A percentile compares a stretch with the other conserved stretches of the same genome.
phyloP scores from a whole-genome alignment of 1,140 invertebrate species.

The Propsilocerus akamusi region DNA sequence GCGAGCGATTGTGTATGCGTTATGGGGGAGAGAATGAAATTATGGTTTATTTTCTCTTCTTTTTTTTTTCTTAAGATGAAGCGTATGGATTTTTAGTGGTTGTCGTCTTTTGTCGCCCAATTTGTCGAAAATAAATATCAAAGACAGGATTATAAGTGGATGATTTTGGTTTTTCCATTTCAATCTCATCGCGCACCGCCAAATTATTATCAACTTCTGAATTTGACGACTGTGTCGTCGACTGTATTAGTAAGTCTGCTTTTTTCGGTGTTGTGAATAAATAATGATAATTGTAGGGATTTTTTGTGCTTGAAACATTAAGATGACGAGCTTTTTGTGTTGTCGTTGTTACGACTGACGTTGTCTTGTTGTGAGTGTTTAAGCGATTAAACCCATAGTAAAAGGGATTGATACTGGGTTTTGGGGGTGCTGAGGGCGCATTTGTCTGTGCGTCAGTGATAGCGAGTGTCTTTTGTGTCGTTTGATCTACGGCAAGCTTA shows the following conservation, averaged over 20 bases:
- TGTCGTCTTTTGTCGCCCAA: not conserved
- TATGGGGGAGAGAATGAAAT: not conserved
- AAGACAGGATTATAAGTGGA: constrained; percentile 13
- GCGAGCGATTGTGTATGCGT: too few species aligned
- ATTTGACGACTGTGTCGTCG: constrained; percentile 11
- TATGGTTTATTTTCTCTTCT: too few species aligned
- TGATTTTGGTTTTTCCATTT: constrained; percentile 11
- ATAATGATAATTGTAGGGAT: constrained; percentile 11
- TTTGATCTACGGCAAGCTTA: not conserved
- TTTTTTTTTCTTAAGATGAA: too few species aligned
- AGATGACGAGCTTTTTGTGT: constrained; percentile 17
- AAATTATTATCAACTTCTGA: constrained; percentile 1
- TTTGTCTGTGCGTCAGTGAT: not conserved
- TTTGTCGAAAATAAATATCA: not conserved
- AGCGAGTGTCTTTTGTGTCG: not conserved
- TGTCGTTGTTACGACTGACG: constrained; percentile 6
- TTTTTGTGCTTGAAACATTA: not conserved
- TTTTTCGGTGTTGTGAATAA: constrained; percentile 6
- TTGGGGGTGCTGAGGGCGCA: not conserved
- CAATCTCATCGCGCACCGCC: not conserved
- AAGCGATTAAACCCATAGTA: constrained; percentile 1
- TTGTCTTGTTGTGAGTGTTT: constrained; percentile 8
- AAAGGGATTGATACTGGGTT: constrained; percentile 1
- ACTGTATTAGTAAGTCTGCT: constrained; percentile 8
- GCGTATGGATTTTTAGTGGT: not conserved